Conservation (phyloP, 1,140 invertebrate genomes). For the Ceratoteleas bidentatus region DNA sequence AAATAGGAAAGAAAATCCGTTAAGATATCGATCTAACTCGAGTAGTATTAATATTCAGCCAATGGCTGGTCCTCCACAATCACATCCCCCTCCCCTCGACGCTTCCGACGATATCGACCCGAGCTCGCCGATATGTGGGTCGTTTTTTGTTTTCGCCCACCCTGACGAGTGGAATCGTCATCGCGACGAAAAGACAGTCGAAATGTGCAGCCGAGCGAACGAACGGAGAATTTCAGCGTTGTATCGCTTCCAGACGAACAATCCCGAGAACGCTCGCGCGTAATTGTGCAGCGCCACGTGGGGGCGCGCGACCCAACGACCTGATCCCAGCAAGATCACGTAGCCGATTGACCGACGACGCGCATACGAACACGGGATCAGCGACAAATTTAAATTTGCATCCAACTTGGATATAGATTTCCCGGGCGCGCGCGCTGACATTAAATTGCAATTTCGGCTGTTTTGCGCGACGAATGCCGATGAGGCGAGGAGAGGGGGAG, state of each 20-base stretch:
- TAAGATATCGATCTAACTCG: constrained; percentile 54
- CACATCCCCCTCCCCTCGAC: background rate
- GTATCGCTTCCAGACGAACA: constrained; percentile 23
- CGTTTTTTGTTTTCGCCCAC: constrained; percentile 28
- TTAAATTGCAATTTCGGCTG: constrained; percentile 61
- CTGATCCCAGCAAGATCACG: constrained; percentile 58
- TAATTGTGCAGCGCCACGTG: constrained; percentile 35
- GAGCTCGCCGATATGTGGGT: constrained; percentile 16
- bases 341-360: constrained; percentile 63
- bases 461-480: constrained; percentile 47
- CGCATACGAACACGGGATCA: constrained; percentile 63
- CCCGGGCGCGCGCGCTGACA: constrained; percentile 25
- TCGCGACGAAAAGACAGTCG: background rate
- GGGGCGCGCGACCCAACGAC: constrained; percentile 15
- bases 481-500: constrained; percentile 27
- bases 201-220: constrained; percentile 5
- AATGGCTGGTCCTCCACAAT: constrained; percentile 37
- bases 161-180: constrained; percentile 35
- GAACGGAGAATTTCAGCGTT: constrained; percentile 13
- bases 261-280: background rate
- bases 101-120: constrained; percentile 28
- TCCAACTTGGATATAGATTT: constrained; percentile 48
- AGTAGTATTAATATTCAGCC: constrained; percentile 53
- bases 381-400: constrained; percentile 64
- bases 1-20: constrained; percentile 31